Evolutionary conservation across 2,888 invertebrate genomes (phyloP), one percentile per base, ranked within the genome.

Genomic region (Nezara viridula): DNA sequence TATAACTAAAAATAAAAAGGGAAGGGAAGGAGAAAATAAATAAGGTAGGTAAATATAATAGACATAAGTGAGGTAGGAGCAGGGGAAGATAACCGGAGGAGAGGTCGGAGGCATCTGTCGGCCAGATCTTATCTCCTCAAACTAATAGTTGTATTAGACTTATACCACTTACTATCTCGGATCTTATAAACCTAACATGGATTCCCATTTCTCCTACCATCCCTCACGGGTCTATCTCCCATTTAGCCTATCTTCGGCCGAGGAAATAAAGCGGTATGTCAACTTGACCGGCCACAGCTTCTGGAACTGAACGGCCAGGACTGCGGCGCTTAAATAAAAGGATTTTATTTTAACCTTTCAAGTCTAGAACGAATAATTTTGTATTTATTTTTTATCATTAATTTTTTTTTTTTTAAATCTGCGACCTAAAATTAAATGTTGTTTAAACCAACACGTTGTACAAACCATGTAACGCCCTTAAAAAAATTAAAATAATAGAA

Each of bases 121-220:
- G 49, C 86, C 52, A 37, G 86, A 86, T 86, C 60, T 55, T 86
- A 86, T 86, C 86, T 27, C 55, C 12, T 24, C 86, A 32, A 86
- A 86, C 86, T 86, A 86, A 86, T 86, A 86, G 86, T 86, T 86
- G 55, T 86, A 86, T 86, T 86, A 86, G 86, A 40, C 40, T 50
- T 40, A 86, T 50, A 86, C 32, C 86, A 86, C 86, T 52, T 40
- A 40, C 86, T 86, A 86, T 86, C 86, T 50, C 52, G 37, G 37
- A 86, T 86, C 86, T 86, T 50, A 50, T 52, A 86, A 40, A 40
- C 24, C 60, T 86, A 50, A 40, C 86, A 81, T 81, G 81, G 81
- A 40, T 81, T 81, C 81, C 44, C 81, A 24, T 81, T 81, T 81
- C 81, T 81, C 44, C 81, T 81, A 12, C 81, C 81, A 81, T 81